A percentile compares a stretch with the other conserved stretches of the same genome.
phyloP scores from a whole-genome alignment of 2,113 vertebrate genomes.

The Fulmarus glacialis region DNA sequence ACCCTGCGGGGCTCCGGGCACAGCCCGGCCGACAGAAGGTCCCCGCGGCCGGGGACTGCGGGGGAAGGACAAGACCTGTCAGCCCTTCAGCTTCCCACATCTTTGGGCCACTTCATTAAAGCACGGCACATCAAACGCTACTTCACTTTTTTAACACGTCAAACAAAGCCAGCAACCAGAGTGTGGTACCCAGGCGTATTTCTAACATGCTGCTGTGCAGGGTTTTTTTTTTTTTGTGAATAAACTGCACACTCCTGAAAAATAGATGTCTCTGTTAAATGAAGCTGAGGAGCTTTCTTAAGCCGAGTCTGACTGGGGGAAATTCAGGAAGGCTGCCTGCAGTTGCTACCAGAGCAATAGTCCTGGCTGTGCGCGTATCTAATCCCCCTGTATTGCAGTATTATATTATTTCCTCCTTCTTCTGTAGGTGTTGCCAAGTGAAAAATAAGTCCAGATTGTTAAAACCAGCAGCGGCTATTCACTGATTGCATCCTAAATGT shows the following conservation, averaged over 20 bases:
- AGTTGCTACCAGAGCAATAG: background rate
- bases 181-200: background rate
- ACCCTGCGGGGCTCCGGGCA: background rate
- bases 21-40: background rate
- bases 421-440: background rate
- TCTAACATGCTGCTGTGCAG: background rate
- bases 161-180: background rate
- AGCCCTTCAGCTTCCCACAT: background rate
- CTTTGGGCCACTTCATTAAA: background rate
- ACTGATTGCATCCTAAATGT: background rate
- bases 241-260: background rate
- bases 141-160: background rate
- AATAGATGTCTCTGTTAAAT: background rate
- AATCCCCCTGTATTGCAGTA: background rate
- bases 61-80: background rate
- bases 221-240: fast-evolving
- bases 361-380: fast-evolving
- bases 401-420: background rate
- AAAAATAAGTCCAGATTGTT: background rate
- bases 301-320: background rate
- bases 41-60: background rate
- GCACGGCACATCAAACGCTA: background rate
- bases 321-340: background rate
- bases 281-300: background rate
- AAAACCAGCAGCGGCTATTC: background rate